Base-by-base conservation (phyloP, 1,140 invertebrate species). In the Aleiodes sp. region DNA sequence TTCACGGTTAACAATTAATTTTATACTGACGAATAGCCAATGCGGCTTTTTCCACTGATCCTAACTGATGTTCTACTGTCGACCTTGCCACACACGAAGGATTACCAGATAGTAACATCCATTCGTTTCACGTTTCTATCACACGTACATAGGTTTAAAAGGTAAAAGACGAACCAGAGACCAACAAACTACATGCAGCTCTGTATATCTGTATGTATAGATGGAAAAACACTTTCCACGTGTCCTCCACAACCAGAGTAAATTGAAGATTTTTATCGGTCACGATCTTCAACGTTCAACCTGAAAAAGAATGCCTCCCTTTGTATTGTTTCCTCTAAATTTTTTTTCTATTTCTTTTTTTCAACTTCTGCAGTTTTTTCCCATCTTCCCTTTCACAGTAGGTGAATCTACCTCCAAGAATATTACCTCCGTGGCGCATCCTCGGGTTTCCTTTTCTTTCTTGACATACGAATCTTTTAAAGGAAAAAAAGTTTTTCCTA, bases 231-330 rank as follows among this genome's bases (percentile, higher is more conserved):
- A 52, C 46, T 52, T 24, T 21, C 46, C 19, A 52, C 21, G 19
- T n/a, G 7, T 14, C 39, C 39, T 16, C 2, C 2, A 2, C n/a
- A 16, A 2, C 21, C 46, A 52, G 46, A 52, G 46, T 52, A 21
- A 52, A 52, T 52, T 52, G 46, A 52, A 52, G 19, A 52, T 52
- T 52, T 52, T 52, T 52, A 52, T 52, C 46, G 46, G 7, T 24
- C 46, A 52, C 46, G 46, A 52, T 52, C 46, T 52, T 24, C n/a
- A n/a, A 10, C 16, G 46, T 24, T 52, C 4, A n/a, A n/a, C n/a
- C n/a, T n/a, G n/a, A n/a, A n/a, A n/a, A 52, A 52, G 16, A 52
- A 52, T 24, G 3, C 46, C n/a, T 52, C 41, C 46, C 46, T 52
- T 52, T 52, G 46, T 52, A 52, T 52, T 52, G 46, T 52, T 21